These are phyloP conservation scores for Argyra leucocephala DNA, from an alignment of 2,888 invertebrate genomes.

Conservation along the genomic window DNA sequence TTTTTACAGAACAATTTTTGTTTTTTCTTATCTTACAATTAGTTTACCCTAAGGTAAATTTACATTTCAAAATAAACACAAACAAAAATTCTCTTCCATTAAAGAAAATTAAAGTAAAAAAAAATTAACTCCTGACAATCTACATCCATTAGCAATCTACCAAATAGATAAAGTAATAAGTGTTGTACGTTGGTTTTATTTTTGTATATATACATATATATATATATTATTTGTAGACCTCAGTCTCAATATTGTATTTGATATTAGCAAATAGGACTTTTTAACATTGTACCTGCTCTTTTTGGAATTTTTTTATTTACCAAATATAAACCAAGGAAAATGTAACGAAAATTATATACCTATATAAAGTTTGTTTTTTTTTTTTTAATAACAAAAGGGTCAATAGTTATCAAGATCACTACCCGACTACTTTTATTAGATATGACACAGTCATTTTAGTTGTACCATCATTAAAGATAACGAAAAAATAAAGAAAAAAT, in stretches of 20 bases:
- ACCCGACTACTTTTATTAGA: neutral
- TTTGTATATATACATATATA: too few relatives aligned
- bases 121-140: neutral
- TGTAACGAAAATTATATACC: too few relatives aligned
- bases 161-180: too few relatives aligned
- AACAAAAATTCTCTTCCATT: too few relatives aligned
- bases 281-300: too few relatives aligned
- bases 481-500: neutral
- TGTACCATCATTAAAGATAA: neutral
- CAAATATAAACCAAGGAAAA: too few relatives aligned
- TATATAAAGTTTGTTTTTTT: too few relatives aligned
- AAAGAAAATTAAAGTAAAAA: neutral
- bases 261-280: too few relatives aligned
- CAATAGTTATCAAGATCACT: neutral
- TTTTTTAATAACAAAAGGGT: neutral
- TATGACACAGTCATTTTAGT: neutral
- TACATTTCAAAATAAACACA: neutral
- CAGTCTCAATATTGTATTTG: too few relatives aligned
- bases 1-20: neutral
- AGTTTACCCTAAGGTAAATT: neutral
- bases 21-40: neutral
- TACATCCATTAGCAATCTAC: neutral
- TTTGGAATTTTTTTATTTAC: too few relatives aligned
- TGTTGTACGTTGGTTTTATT: too few relatives aligned
- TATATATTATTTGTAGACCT: too few relatives aligned